Base-by-base conservation (phyloP, 1,140 invertebrate species). In the Conus ventricosus region DNA sequence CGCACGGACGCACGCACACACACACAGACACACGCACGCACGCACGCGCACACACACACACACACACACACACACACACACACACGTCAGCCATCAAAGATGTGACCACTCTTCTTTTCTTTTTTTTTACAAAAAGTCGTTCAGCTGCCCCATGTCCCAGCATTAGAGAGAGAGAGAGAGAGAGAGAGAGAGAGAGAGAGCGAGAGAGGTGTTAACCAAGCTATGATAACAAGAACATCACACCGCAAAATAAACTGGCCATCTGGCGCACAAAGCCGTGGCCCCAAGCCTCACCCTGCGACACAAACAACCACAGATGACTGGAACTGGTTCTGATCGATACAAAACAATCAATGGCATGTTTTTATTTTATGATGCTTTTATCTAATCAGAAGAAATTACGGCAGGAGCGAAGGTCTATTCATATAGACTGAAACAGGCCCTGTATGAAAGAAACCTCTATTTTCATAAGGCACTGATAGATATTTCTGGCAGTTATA, bases 111-210 rank as follows among this genome's bases (percentile, higher is more conserved):
- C 4, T 39, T 39, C 3, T 39, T 39, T 39, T 39, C 3, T 39
- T 39, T 39, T 39, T 39, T 39, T 39, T 39, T 39, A 39, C 39
- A 39, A 39, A 39, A 39, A 39, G 39, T 39, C 39, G 39, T 39
- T 39, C 39, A 39, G 39, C 39, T 39, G 39, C 39, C 39, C 39
- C 39, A 39, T 39, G 39, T 13, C 1, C 0, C 60, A 63, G 11
- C 10, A 63, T 13, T 63, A 60, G 76, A 83, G 78, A 84, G 54
- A 84, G 60, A 84, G 80, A 63, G 20, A 84, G 60, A 67, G 87
- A 83, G 53, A 57, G 53, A 51, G 51, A 67, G 23, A 78, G 51
- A 54, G 55, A 39, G 39, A 60, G n/a, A 39, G 10, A 11, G 10
- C 8, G 23, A 39, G 27, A n/a, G 76, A 57, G 6, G 53, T 10